Evolutionary conservation across 2,888 invertebrate genomes (phyloP).

Genomic region (Hydrotaea diabolus): DNA sequence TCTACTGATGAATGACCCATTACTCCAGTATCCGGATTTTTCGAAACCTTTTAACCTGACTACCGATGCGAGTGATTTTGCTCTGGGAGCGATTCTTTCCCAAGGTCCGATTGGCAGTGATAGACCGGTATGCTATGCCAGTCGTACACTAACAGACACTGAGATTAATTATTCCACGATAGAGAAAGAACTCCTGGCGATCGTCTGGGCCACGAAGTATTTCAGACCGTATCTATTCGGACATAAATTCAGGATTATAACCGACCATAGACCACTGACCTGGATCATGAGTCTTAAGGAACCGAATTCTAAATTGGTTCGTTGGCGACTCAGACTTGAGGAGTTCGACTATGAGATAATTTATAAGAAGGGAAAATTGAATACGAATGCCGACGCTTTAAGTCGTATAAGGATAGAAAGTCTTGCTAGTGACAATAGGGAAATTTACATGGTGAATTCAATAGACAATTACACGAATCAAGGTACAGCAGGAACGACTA

Average conservation of each 20-base stretch:
- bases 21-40: background rate
- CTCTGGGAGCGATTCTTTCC: constrained; percentile 70
- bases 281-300: constrained; percentile 69
- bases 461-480: background rate
- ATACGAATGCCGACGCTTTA: background rate
- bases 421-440: background rate
- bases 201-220: constrained; percentile 70
- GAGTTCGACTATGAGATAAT: constrained; percentile 72
- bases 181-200: constrained; percentile 72
- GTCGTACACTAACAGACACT: constrained; percentile 68
- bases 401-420: background rate
- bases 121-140: constrained; percentile 69
- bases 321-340: constrained; percentile 55
- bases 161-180: constrained; percentile 72
- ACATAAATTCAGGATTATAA: constrained; percentile 71
- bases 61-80: constrained; percentile 69
- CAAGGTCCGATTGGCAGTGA: constrained; percentile 68
- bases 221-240: constrained; percentile 74
- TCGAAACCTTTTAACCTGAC: background rate
- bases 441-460: background rate
- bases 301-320: constrained; percentile 55
- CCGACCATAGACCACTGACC: constrained; percentile 74
- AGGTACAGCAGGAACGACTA: constrained; percentile 11
- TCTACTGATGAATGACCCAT: background rate
- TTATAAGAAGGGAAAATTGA: constrained; percentile 50